Evolutionary conservation across 2,888 invertebrate genomes (phyloP), one percentile per base, ranked within the genome.

Genomic region (Polia nebulosa): DNA sequence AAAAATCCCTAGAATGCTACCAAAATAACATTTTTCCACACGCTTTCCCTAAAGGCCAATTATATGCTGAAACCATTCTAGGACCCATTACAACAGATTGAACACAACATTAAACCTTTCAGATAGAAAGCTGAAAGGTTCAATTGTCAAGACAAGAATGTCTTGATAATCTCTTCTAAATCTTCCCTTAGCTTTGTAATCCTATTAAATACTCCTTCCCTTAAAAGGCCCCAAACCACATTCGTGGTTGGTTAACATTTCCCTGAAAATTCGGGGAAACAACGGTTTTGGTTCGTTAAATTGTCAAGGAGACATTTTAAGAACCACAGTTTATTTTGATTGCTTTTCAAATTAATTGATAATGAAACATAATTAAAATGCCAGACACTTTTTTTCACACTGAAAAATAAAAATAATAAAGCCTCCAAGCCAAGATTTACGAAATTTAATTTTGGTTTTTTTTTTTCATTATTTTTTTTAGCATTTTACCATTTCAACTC

Each of bases 171-270:
- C 29, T 25, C 5, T 20, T 11, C 4, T 36, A 27, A 47, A 56
- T 47, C 39, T 66, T 39, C 17, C 4, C 4, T 29, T 17, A 13
- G n/a, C 39, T 67, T 52, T 59, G 22, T 59, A 51, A 68, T 51
- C 34, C n/a, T 44, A 51, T 51, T 51, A 45, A 29, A 11, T 36
- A 47, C 1, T 15, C 3, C 11, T 66, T n/a, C 8, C 17, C 27
- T 4, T 17, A 20, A 45, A 13, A 13, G 7, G 8, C 3, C 53
- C 17, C 8, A 32, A 66, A 67, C 25, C 56, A 22, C 36, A 3
- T n/a, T 39, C 13, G 15, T n/a, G 36, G 22, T 55, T 67, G 13
- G n/a, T 66, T 45, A 55, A 66, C 1, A 39, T 47, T 57, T 13
- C 17, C 13, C 3, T 11, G 17, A 25, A 63, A 49, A 1, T 25